Evolutionary conservation across 2,113 vertebrate species (phyloP), one percentile per base, ranked within the genome.

Genomic region (Leptocoma aspasia): DNA sequence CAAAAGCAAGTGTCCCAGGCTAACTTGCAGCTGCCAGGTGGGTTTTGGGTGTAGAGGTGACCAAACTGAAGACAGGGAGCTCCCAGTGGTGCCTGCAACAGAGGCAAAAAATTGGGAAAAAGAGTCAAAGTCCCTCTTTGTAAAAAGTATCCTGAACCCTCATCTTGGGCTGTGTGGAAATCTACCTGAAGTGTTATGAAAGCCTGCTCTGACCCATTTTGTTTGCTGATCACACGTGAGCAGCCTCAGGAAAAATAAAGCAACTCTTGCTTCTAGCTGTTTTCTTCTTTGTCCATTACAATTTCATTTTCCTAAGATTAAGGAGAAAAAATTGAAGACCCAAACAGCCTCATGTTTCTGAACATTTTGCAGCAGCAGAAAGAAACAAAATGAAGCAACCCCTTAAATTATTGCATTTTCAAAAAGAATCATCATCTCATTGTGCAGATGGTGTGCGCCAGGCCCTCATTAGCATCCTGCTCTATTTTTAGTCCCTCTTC

Each of bases 401-500:
- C 23, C 27, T 88, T 90, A 92, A 87, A 86, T 73, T 73, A 94
- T 59, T 80, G 44, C 56, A 65, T 92, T 94, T 94, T 97, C 64
- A 94, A 71, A 93, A 90, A 93, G 85, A 96, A 86, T 92, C 75
- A 90, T 92, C 71, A 83, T 82, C 45, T 83, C 3, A 2, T 93
- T 22, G 9, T 93, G 79, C 68, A 88, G 80, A 79, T 70, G 17
- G 79, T 71, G 68, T 82, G 76, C 0, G 2, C 82, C 64, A 75
- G 76, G 71, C 79, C 56, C 59, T 94, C 76, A 90, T 94, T 96
- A 95, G 68, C 82, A 90, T 90, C 71, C 42, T 13, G 16, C 64
- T 63, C 49, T 96, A 96, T 94, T 96, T 95, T 96, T 96, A 96
- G 82, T 24, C 37, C 52, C 42, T 41, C 24, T 76, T 86, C 78